Evolutionary conservation across 2,888 invertebrate species (phyloP), one percentile per base, ranked within the genome.

Genomic region (Hylaea fasciaria): DNA sequence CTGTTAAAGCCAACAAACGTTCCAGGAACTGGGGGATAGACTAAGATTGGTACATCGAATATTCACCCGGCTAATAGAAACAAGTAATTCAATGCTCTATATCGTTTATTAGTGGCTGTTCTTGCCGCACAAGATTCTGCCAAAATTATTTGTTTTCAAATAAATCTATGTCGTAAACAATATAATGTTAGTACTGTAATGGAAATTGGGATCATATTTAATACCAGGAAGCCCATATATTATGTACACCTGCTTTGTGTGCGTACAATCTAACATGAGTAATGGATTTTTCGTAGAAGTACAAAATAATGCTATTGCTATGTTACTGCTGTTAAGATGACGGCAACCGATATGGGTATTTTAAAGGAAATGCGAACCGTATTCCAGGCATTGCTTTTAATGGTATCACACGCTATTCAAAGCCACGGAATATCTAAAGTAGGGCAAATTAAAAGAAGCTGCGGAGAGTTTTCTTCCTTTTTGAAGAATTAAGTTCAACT

Each of bases 81-180:
- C 5, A 22, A 2, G 22, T 22, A 3, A 22, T 5, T 22, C 3
- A 22, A 22, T 3, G 5, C 22, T 5, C 22, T 22, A 22, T 22
- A 5, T 22, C 22, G 22, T 22, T 2, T 22, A 22, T 3, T 3
- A 22, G 3, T 3, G 22, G 22, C 2, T 58, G 49, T 35, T 50
- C 29, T 10, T 9, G 32, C 50, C 41, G 48, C 54, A 64, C 59
- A 65, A 56, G 57, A 45, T 48, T 64, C 45, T 52, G 64, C 59
- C 62, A 68, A 69, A 49, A 71, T 70, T 63, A 56, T 66, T 67
- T 68, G 66, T 68, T 68, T 68, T 60, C 61, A 47, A 66, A 64
- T 76, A 76, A 76, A 77, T 76, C 76, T 69, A 67, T 53, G 68
- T 66, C 69, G 52, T 53, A 57, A 57, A 53, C 69, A 65, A 65